Percentiles rank a stretch among this genome's conserved stretches.
Conservation (phyloP, 2,113 vertebrate genomes). For the Trichechus manatus region DNA sequence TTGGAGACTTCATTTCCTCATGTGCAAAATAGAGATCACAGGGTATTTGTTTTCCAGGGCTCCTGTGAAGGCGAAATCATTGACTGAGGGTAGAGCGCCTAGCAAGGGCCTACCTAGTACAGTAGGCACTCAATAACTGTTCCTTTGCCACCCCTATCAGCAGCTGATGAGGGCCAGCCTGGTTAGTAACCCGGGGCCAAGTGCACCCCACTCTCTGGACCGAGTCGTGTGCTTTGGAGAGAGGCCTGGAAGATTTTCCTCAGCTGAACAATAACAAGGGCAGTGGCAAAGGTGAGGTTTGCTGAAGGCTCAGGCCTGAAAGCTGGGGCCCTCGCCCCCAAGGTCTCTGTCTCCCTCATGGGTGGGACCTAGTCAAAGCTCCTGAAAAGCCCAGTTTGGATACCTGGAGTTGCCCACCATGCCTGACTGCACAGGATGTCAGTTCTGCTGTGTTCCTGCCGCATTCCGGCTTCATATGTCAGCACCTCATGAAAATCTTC, state of each 20-base stretch:
- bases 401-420: constrained; percentile 60
- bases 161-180: accelerated
- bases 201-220: not conserved
- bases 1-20: not conserved
- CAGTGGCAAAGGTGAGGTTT: not conserved
- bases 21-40: not conserved
- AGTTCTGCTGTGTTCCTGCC: constrained; percentile 77
- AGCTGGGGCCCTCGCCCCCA: not conserved
- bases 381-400: constrained; percentile 60
- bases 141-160: not conserved
- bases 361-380: constrained; percentile 74
- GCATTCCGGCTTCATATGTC: constrained; percentile 73
- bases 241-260: not conserved
- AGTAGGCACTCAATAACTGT: not conserved
- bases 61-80: not conserved
- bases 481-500: constrained; percentile 86
- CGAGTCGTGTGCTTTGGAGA: not conserved
- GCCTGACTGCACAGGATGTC: constrained; percentile 76
- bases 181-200: not conserved
- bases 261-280: not conserved
- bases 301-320: constrained; percentile 48
- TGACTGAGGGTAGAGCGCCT: too few relatives aligned
- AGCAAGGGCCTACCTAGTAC: not conserved
- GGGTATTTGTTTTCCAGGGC: not conserved
- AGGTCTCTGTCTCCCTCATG: not conserved